phyloP scores from a whole-genome alignment of 2,888 invertebrate species.

The Drosophila quinaria region DNA sequence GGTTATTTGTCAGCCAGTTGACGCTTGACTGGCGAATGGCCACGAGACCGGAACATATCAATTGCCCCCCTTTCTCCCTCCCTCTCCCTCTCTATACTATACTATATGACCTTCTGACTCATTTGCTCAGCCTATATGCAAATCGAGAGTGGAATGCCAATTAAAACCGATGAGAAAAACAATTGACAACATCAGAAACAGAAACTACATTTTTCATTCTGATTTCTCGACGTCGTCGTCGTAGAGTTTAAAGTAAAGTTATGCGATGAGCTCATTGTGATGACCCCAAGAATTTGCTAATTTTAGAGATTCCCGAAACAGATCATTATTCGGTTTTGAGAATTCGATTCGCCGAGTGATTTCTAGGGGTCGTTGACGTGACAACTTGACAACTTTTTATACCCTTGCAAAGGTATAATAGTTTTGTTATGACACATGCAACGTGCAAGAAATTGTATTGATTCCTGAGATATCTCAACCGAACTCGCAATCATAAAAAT shows the following conservation, averaged over 20 bases:
- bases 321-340: conserved; percentile 1
- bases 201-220: conserved; percentile 13
- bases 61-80: conserved; percentile 45
- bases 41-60: conserved; percentile 78
- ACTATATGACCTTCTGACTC: conserved; percentile 62
- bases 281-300: conserved; percentile 44
- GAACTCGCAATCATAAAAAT: too few species aligned
- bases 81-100: too few species aligned
- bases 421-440: neutral
- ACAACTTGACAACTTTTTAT: conserved; percentile 11
- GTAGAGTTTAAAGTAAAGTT: conserved; percentile 25
- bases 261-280: conserved; percentile 51
- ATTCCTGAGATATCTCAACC: too few species aligned
- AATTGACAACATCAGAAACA: conserved; percentile 43
- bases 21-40: conserved; percentile 63
- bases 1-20: conserved; percentile 64
- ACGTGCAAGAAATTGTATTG: neutral
- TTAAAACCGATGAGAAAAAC: conserved; percentile 44
- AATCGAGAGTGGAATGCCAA: conserved; percentile 53
- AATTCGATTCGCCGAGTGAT: conserved; percentile 6
- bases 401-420: neutral
- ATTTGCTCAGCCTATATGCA: conserved; percentile 58
- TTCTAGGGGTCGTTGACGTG: conserved; percentile 37
- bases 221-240: conserved; percentile 7
- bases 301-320: conserved; percentile 29